Evolutionary conservation across 2,113 vertebrate species (phyloP).

Genomic region (Cryptomyrus ogoouensis): DNA sequence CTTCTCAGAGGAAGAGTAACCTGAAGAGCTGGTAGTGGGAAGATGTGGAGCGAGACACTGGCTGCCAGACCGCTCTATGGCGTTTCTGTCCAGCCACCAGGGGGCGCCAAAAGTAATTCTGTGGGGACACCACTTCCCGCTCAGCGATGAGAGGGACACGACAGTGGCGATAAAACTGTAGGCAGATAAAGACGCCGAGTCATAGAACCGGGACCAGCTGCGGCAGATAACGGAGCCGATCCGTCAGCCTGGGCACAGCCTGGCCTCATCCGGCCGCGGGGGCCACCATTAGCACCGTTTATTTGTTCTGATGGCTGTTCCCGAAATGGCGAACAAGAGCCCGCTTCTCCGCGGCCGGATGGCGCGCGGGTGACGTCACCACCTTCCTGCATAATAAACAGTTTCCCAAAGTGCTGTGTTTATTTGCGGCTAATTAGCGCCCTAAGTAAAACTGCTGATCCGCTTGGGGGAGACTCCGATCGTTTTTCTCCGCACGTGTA

Average conservation of each 20-base stretch:
- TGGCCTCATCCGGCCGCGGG: conserved; percentile 28
- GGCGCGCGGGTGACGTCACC: conserved; percentile 36
- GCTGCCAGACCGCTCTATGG: neutral
- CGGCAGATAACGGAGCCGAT: conserved; percentile 39
- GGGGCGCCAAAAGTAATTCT: neutral
- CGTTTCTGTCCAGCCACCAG: neutral
- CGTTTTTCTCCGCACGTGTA: neutral
- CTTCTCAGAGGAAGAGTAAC: neutral
- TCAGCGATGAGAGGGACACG: neutral
- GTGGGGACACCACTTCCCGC: neutral
- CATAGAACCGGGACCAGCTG: neutral
- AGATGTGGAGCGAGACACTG: neutral
- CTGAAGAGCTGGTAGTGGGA: neutral
- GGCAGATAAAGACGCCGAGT: conserved; percentile 23
- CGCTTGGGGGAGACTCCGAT: conserved; percentile 24
- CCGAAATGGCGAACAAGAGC: conserved; percentile 34
- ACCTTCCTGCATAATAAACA: conserved; percentile 28
- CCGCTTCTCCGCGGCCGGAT: conserved; percentile 19
- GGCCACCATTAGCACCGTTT: conserved; percentile 50
- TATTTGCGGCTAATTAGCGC: conserved; percentile 46
- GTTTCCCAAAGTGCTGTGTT: conserved; percentile 31
- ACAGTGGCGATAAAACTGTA: neutral
- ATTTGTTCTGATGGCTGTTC: conserved; percentile 46
- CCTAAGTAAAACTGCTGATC: conserved; percentile 22
- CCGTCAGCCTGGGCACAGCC: conserved; percentile 39